Evolutionary conservation across 2,113 vertebrate genomes (phyloP).

Genomic region (Nycticryphes semicollaris): DNA sequence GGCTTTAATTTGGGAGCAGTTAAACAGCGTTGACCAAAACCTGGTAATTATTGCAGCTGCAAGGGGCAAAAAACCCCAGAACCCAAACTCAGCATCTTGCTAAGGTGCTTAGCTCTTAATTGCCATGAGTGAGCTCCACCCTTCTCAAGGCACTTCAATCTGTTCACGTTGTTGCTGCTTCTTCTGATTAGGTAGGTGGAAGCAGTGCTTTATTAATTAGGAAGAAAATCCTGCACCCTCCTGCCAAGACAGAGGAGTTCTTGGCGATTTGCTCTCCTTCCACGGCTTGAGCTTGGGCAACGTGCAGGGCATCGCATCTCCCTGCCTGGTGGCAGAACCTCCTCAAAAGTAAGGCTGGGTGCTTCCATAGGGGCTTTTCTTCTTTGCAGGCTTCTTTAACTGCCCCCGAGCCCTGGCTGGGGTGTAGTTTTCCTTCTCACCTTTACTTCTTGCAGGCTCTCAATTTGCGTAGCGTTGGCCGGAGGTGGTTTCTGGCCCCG

Average conservation of each 20-base stretch:
- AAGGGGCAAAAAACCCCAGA: neutral
- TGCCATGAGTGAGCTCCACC: conserved; percentile 20
- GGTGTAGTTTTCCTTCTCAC: neutral
- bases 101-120: conserved; percentile 50
- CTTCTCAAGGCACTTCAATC: conserved; percentile 29
- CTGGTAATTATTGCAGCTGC: conserved; percentile 22
- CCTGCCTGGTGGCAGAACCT: neutral
- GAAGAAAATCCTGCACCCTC: neutral
- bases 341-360: neutral
- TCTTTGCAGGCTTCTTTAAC: neutral
- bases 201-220: conserved; percentile 29
- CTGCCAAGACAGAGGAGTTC: neutral
- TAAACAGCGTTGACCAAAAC: neutral
- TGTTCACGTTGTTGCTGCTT: neutral
- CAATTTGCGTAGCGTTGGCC: neutral
- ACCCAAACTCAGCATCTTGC: conserved; percentile 30
- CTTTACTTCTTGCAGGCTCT: neutral
- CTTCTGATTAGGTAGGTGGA: conserved; percentile 23
- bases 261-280: neutral
- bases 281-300: rapidly evolving
- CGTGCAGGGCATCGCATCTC: neutral
- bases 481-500: neutral
- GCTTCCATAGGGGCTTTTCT: neutral
- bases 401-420: neutral
- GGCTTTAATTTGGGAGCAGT: conserved; percentile 33